phyloP scores from a whole-genome alignment of 2,888 invertebrate species.

The Cephus pulcher region DNA sequence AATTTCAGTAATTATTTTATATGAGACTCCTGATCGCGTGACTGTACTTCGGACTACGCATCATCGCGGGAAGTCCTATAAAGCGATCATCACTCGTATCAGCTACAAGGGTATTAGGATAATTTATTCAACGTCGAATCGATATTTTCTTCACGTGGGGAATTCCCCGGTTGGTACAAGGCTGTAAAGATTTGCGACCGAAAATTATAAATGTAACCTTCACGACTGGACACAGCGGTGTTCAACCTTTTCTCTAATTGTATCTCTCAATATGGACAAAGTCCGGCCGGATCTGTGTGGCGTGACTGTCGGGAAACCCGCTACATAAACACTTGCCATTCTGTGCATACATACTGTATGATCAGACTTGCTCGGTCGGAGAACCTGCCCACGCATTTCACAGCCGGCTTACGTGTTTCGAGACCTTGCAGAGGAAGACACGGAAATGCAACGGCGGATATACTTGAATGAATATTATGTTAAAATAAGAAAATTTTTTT shows the following conservation, averaged over 20 bases:
- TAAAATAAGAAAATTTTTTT: background rate
- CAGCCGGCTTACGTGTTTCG: background rate
- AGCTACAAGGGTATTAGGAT: background rate
- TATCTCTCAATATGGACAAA: constrained; percentile 2
- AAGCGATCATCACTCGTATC: background rate
- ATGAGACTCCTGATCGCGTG: background rate
- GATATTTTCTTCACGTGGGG: background rate
- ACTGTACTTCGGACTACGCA: background rate
- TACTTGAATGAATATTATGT: background rate
- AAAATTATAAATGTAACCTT: background rate
- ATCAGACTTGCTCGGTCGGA: background rate
- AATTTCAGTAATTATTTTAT: background rate
- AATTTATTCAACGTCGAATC: background rate
- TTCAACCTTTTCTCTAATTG: background rate
- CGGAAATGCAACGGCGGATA: background rate
- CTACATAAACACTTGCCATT: constrained; percentile 14
- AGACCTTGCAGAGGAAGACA: background rate
- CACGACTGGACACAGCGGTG: background rate
- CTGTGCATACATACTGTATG: constrained; percentile 8
- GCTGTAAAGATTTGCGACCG: background rate
- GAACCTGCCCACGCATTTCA: background rate
- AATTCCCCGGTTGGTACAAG: background rate
- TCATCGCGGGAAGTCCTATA: background rate
- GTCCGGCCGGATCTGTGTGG: constrained; percentile 9
- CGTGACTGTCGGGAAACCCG: constrained; percentile 13